Percentiles rank a stretch among this genome's conserved stretches.
These are phyloP conservation scores for Leptinotarsa peninsularis DNA, from an alignment of 2,888 invertebrate genomes.

Conservation along the genomic window DNA sequence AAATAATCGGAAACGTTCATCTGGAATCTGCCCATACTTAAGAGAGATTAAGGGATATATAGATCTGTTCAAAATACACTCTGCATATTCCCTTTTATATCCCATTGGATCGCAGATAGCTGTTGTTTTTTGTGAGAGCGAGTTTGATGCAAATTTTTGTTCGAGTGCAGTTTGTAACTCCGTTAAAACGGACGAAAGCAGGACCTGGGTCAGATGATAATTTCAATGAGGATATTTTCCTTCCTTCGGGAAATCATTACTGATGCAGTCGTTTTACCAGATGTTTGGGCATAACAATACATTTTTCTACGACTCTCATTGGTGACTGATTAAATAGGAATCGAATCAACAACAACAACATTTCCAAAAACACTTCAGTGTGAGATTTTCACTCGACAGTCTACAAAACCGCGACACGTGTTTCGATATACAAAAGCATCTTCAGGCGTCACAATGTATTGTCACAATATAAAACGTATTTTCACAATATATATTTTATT, in stretches of 20 bases:
- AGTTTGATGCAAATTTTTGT: constrained; percentile 36
- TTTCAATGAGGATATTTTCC: constrained; percentile 25
- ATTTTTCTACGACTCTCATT: no score
- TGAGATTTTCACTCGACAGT: no score
- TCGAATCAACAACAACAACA: no score
- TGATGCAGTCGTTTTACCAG: no score
- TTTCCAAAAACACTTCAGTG: no score
- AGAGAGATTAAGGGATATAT: constrained; percentile 18
- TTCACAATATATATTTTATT: no score
- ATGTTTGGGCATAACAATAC: no score
- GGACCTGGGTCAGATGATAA: constrained; percentile 20
- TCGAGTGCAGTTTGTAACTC: constrained; percentile 28
- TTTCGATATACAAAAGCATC: no score
- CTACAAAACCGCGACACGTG: no score
- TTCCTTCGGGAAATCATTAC: not conserved
- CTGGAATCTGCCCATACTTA: constrained; percentile 8
- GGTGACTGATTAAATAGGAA: no score
- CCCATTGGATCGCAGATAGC: constrained; percentile 27
- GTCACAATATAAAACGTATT: no score
- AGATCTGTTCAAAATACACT: constrained; percentile 10
- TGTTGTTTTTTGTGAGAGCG: constrained; percentile 29
- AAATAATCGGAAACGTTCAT: not conserved
- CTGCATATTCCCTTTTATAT: constrained; percentile 26
- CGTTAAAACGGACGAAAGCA: constrained; percentile 2
- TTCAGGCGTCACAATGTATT: no score